A percentile compares a stretch with the other conserved stretches of the same genome.
Evolutionary conservation across 2,888 invertebrate genomes (phyloP).

Genomic region (Ormia ochracea): DNA sequence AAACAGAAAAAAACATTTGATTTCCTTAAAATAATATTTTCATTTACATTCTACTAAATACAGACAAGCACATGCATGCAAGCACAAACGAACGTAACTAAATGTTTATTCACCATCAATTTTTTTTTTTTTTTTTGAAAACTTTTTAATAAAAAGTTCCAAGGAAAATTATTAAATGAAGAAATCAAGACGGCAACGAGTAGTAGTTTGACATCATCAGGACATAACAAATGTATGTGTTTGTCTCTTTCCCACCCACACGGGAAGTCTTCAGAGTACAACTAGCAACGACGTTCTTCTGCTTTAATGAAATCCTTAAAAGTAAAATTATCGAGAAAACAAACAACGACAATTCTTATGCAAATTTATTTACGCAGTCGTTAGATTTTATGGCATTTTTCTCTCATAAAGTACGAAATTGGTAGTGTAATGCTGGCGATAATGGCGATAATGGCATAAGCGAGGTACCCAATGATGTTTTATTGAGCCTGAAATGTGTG

Average conservation of each 20-base stretch:
- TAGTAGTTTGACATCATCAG: constrained; percentile 10
- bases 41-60: neutral
- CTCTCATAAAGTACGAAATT: neutral
- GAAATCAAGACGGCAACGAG: neutral
- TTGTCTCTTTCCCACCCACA: neutral
- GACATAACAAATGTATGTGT: neutral
- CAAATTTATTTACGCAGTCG: constrained; percentile 18
- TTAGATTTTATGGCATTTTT: constrained; percentile 1
- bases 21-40: constrained; percentile 24
- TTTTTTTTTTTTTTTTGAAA: constrained; percentile 10
- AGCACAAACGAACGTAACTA: neutral
- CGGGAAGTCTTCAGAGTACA: neutral
- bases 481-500: neutral
- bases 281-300: neutral
- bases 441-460: neutral
- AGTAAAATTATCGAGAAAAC: neutral
- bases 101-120: constrained; percentile 31
- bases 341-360: constrained; percentile 17
- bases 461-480: neutral
- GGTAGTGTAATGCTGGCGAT: neutral
- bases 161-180: neutral
- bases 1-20: constrained; percentile 21
- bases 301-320: neutral
- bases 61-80: neutral
- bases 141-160: neutral